phyloP scores from a whole-genome alignment of 2,113 vertebrate species.

The Haemorhous mexicanus region DNA sequence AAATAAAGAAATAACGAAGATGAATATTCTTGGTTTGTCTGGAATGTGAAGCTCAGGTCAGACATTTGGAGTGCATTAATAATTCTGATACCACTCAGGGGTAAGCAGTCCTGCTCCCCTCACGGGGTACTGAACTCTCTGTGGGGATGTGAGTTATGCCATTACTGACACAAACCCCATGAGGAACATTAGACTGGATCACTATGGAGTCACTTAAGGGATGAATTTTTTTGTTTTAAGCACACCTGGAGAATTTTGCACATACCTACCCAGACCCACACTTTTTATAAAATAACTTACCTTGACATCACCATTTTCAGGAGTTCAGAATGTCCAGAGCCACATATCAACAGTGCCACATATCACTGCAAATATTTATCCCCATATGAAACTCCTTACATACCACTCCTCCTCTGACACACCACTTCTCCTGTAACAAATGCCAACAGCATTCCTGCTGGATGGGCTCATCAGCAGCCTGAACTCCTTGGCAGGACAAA shows the following conservation, averaged over 20 bases:
- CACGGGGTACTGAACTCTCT: background rate
- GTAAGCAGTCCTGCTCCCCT: background rate
- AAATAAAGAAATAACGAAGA: background rate
- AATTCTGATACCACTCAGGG: background rate
- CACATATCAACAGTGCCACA: background rate
- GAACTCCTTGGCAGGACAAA: background rate
- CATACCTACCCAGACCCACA: background rate
- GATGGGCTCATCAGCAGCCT: background rate
- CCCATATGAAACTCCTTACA: background rate
- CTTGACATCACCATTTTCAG: background rate
- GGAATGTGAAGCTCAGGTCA: background rate
- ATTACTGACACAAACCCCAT: fast-evolving
- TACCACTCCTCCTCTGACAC: background rate
- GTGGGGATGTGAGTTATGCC: background rate
- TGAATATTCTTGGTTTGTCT: background rate
- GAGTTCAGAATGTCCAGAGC: background rate
- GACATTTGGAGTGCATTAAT: background rate
- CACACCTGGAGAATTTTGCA: background rate
- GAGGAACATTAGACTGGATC: background rate
- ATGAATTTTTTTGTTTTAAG: background rate
- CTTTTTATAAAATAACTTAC: background rate
- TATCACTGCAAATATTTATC: background rate
- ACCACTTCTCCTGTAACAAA: background rate
- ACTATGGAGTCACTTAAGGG: fast-evolving
- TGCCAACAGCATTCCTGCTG: background rate